Evolutionary conservation across 1,140 invertebrate species (phyloP), one percentile per base, ranked within the genome.

Genomic region (Orchesella cincta): DNA sequence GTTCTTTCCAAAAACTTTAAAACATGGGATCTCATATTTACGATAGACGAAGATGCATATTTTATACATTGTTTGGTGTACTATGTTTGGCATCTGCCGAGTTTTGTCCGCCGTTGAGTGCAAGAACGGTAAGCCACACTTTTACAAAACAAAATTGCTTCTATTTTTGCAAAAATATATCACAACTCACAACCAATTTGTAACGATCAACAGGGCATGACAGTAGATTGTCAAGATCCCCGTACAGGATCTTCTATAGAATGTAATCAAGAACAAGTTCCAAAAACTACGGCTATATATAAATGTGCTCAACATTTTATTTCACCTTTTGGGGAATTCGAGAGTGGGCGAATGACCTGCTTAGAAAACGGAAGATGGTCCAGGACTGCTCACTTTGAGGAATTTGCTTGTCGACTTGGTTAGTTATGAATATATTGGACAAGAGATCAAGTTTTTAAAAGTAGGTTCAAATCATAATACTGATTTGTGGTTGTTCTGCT

Each of bases 321-420:
- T 26, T 71, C 62, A 0, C 73, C 77, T 0, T 74, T 74, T 36
- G 77, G 77, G 23, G 77, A 78, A 54, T 23, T 14, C 1, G 73
- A 78, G 34, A 64, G 46, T 23, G 77, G 77, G 18, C 62, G 35
- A 51, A 75, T 78, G 73, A 52, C 73, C 12, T 78, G 77, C 23
- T 12, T 33, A 14, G 18, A 33, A 0, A 36, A 46, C 26, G 77
- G 77, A 33, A 64, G 18, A 0, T 78, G 77, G 77, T n/a, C 20
- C 2, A 23, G 73, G 0, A 26, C 23, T 26, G 51, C 39, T 20
- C 35, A 75, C 29, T 78, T 51, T 54, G 77, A 78, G 5, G 57
- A 78, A 36, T 78, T 78, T 34, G 36, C 36, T 23, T 78, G 77
- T 51, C 75, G 74, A 72, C 29, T 78, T 14, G 76, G 76, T 78